Evolutionary conservation across 2,797 vertebrate species (phyloP), one percentile per base, ranked within the genome.

Genomic region (Enteromius anoplus): DNA sequence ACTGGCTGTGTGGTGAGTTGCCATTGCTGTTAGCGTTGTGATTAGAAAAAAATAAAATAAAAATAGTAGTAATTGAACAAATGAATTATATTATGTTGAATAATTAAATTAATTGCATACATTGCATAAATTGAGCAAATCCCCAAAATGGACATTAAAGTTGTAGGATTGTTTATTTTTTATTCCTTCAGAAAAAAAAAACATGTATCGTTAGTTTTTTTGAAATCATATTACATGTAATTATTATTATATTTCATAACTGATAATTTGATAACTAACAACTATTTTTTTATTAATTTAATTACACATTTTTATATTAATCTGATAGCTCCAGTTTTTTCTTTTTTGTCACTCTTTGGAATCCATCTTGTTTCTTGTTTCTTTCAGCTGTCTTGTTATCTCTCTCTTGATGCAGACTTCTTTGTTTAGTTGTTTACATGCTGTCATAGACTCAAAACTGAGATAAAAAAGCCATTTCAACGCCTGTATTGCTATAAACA

Each of bases 1-100:
- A 97, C 95, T 0, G 98, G 98, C 83, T 99, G 98, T 0, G 96
- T 99, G 95, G 98, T 99, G 92, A 75, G 97, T 96, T 15, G 29
- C 12, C 15, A 15, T 37, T n/a, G 4, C 15, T 0, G 29, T 66
- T 66, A 66, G 32, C 15, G 6, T 8, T 15, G 14, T 29, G 14
- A 29, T 5, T 29, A 29, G 29, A 32, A 15, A 29, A 2, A 62
- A 23, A 26, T 5, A 23, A 4, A 47, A 47, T 47, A n/a, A n/a
- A n/a, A 69, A 37, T 37, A 1, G 37, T 37, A 37, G 7, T 37
- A 10, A 42, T 10, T 7, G 2, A 70, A 45, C 2, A 14, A 45
- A 14, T 3, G 0, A 23, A 26, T 26, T 70, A 26, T 23, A 21
- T 26, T 15, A 8, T 45, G 2, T 45, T 45, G 14, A 45, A 3